Conservation (phyloP, 2,113 vertebrate genomes). For the Erythrocercus mccallii region DNA sequence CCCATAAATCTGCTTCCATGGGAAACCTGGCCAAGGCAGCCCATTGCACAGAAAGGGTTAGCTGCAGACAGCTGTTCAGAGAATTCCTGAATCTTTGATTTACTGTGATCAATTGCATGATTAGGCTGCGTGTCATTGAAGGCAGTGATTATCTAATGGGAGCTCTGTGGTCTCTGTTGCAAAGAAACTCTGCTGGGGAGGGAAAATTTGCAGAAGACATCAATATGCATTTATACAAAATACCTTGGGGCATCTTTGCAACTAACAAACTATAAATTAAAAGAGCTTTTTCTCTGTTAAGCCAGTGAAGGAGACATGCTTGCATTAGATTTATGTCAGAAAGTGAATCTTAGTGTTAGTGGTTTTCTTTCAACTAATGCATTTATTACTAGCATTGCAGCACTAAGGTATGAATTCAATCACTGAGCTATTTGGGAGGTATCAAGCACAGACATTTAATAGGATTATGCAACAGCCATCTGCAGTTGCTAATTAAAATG, state of each 20-base stretch:
- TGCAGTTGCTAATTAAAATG: constrained; percentile 44
- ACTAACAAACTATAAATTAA: background rate
- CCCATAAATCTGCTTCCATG: background rate
- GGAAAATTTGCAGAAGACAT: background rate
- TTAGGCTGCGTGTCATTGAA: background rate
- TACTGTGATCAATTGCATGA: background rate
- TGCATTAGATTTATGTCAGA: background rate
- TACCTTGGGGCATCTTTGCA: background rate
- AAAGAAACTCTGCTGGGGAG: constrained; percentile 3
- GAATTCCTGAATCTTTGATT: constrained; percentile 5
- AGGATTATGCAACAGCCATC: constrained; percentile 19
- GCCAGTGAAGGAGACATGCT: background rate
- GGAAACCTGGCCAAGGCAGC: background rate
- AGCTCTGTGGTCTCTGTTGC: background rate
- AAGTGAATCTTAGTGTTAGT: background rate
- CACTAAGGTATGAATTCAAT: constrained; percentile 23
- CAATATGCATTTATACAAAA: constrained; percentile 23
- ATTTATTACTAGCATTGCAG: background rate
- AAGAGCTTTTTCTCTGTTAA: background rate
- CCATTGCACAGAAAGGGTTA: background rate
- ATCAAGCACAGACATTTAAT: constrained; percentile 26
- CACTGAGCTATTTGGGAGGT: background rate
- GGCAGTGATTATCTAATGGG: background rate
- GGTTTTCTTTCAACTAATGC: background rate
- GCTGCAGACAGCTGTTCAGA: background rate